These are phyloP conservation scores for Stegana nigrithorax DNA, from an alignment of 2,888 invertebrate genomes.

Conservation along the genomic window DNA sequence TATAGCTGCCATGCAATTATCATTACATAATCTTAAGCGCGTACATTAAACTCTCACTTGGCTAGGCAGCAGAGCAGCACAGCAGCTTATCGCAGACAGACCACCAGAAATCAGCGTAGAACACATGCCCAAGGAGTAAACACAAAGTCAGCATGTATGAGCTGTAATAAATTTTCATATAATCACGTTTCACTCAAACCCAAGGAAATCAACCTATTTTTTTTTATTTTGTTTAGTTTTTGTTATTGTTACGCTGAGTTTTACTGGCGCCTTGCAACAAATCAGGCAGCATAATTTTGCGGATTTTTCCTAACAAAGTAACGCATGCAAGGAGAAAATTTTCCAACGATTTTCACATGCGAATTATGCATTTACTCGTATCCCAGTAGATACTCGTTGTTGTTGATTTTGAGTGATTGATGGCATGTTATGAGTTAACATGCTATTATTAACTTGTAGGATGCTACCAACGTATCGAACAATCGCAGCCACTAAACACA, in stretches of 20 bases:
- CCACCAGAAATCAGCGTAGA: too few relatives aligned
- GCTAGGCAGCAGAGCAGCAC: too few relatives aligned
- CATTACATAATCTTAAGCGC: too few relatives aligned
- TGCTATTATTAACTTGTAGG: constrained; percentile 58
- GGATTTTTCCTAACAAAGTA: constrained; percentile 10
- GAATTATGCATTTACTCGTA: constrained; percentile 41
- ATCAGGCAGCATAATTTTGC: constrained; percentile 30
- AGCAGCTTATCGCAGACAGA: too few relatives aligned
- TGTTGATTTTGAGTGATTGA: constrained; percentile 56
- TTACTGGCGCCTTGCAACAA: constrained; percentile 43
- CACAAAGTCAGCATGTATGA: neutral
- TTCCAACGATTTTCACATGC: constrained; percentile 58
- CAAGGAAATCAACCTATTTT: too few relatives aligned
- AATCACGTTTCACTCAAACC: constrained; percentile 4
- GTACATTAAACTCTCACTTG: too few relatives aligned
- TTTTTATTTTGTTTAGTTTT: too few relatives aligned
- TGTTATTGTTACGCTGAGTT: too few relatives aligned
- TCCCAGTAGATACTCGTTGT: constrained; percentile 26
- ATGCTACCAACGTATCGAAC: constrained; percentile 47
- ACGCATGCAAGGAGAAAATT: constrained; percentile 39
- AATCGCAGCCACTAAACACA: constrained; percentile 28
- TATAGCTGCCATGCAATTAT: too few relatives aligned
- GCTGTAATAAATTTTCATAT: neutral
- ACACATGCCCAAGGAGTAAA: too few relatives aligned
- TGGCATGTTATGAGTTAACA: constrained; percentile 62